These are phyloP conservation scores for Pangasius krempfi DNA, from an alignment of 2,797 vertebrate species.

Conservation along the genomic window DNA sequence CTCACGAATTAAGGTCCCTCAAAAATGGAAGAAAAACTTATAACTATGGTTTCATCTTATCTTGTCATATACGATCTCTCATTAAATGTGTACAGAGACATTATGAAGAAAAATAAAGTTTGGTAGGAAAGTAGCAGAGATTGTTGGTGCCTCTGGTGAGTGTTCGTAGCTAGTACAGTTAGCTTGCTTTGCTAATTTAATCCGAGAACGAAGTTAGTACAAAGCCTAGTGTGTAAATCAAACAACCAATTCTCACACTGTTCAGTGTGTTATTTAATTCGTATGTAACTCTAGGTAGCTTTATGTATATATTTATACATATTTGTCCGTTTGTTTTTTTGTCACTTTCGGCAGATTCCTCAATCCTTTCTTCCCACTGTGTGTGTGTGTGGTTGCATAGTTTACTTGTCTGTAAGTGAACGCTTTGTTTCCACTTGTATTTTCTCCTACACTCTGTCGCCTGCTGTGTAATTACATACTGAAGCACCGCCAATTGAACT, in stretches of 20 bases:
- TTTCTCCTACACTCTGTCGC: background rate
- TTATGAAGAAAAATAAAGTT: background rate
- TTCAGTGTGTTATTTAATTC: too few species aligned
- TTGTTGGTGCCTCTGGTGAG: too few species aligned
- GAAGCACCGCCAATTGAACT: background rate
- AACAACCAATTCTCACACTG: background rate
- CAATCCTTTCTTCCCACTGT: background rate
- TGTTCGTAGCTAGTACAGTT: too few species aligned
- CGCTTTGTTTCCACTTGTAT: background rate
- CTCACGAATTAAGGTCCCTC: background rate
- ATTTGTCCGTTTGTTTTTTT: too few species aligned
- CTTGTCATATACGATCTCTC: too few species aligned
- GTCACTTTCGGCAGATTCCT: too few species aligned
- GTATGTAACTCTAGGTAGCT: too few species aligned
- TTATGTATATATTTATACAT: too few species aligned
- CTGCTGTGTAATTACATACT: constrained; percentile 1
- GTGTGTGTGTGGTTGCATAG: constrained; percentile 28
- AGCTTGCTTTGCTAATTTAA: too few species aligned
- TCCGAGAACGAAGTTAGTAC: background rate
- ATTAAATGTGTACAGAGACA: too few species aligned
- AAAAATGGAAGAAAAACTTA: too few species aligned
- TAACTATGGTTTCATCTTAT: too few species aligned
- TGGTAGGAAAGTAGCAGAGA: background rate
- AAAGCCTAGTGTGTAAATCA: background rate
- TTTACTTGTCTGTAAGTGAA: constrained; percentile 7